Evolutionary conservation across 2,888 invertebrate genomes (phyloP), one percentile per base, ranked within the genome.

Genomic region (Neoscelio sp.): DNA sequence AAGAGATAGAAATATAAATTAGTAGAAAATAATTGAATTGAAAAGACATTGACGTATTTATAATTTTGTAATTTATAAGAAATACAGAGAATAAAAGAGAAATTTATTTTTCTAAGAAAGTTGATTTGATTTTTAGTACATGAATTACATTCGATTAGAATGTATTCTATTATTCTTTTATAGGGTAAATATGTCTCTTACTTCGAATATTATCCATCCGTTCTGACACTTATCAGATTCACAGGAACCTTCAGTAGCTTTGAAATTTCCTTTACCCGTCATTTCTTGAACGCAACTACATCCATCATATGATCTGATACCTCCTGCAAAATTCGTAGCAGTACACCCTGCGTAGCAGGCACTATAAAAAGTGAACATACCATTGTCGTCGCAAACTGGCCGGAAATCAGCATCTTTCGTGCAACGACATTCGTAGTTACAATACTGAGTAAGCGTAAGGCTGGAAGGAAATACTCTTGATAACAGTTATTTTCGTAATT

Each of bases 341-440:
- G 88, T 89, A 86, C 95, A 96, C 0, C 95, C 95, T 1, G 95
- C 95, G 84, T 94, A 93, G 87, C 96, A 96, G 0, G 95, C 94
- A 0, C 94, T 94, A 86, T 94, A 95, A 86, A 92, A 95, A 0
- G 94, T 94, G 3, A 91, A 88, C 0, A 84, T 88, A 6, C 91
- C 90, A 74, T 92, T 92, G 74, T 91, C 91, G 1, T 93, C 92
- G 84, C 95, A 95, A 20, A 95, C 92, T 0, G 95, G 95, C 64
- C 92, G 91, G 83, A 94, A 95, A 46, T 91, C 88, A 17, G 91
- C 90, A 20, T 90, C 87, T 12, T 86, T 85, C 6, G 89, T 88
- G 83, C 94, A 94, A 13, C 91, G 89, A 81, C 94, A 94, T 35
- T 92, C 85, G 23, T 88, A 89, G 76, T 93, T 93, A 82, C 94